phyloP scores from a whole-genome alignment of 2,797 vertebrate species.

The Chelon labrosus region DNA sequence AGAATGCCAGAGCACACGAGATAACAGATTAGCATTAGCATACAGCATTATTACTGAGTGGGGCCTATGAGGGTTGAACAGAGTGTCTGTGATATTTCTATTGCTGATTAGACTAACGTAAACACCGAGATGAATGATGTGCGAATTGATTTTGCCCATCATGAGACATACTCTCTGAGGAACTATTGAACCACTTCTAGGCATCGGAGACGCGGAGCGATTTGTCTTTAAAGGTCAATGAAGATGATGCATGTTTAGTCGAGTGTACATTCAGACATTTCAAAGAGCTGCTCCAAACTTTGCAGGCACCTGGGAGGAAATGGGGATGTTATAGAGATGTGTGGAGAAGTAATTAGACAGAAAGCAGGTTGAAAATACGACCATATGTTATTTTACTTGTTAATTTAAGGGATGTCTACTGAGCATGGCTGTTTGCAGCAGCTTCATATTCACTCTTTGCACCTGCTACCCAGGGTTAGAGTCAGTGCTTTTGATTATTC shows the following conservation, averaged over 20 bases:
- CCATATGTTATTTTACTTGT: conserved; percentile 8
- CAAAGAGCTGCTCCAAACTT: conserved; percentile 32
- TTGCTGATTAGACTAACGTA: conserved; percentile 79
- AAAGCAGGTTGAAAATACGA: conserved; percentile 9
- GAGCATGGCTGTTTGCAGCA: conserved; percentile 10
- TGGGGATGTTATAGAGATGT: conserved; percentile 18
- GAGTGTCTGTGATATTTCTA: conserved; percentile 57
- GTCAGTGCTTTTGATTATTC: not conserved
- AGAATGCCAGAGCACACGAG: conserved; percentile 59
- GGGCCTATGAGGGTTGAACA: conserved; percentile 43
- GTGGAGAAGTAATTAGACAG: conserved; percentile 34
- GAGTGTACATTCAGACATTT: conserved; percentile 38
- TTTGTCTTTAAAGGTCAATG: conserved; percentile 72
- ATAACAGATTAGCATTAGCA: conserved; percentile 66
- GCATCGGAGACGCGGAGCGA: conserved; percentile 38
- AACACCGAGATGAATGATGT: conserved; percentile 78
- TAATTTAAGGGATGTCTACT: conserved; percentile 13
- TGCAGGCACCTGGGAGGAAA: conserved; percentile 13
- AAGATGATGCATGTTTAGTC: conserved; percentile 51
- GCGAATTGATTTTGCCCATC: conserved; percentile 79
- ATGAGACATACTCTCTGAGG: conserved; percentile 64
- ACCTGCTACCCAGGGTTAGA: not conserved
- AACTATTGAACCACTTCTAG: conserved; percentile 69
- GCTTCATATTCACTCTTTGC: conserved; percentile 3
- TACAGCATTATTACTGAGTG: conserved; percentile 53